These are phyloP conservation scores for Cyclopterus lumpus DNA, from an alignment of 2,797 vertebrate species.

Conservation along the genomic window DNA sequence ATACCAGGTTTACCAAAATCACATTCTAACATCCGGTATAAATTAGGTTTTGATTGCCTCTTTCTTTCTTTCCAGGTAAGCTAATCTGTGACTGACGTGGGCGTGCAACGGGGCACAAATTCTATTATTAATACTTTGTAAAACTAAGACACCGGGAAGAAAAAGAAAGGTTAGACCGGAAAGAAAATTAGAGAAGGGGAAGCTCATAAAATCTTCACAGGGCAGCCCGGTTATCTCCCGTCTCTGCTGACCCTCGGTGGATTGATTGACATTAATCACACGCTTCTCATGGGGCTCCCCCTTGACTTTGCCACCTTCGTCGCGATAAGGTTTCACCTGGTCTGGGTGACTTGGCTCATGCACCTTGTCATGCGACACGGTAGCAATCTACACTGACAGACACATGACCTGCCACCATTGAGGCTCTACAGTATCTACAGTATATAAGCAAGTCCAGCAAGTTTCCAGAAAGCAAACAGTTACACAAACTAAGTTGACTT, in stretches of 20 bases:
- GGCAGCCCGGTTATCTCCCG: constrained; percentile 18
- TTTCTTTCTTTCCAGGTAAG: neutral
- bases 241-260: constrained; percentile 13
- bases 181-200: constrained; percentile 12
- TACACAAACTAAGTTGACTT: neutral
- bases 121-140: constrained; percentile 28
- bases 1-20: neutral
- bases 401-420: constrained; percentile 13
- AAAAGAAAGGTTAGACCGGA: constrained; percentile 7
- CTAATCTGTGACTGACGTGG: neutral
- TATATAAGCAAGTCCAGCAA: neutral
- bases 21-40: neutral
- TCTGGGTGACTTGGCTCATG: constrained; percentile 30
- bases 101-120: neutral
- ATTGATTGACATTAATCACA: constrained; percentile 49
- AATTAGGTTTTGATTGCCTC: neutral
- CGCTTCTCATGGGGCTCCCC: constrained; percentile 23
- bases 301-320: constrained; percentile 37
- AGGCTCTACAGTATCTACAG: neutral
- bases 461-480: neutral
- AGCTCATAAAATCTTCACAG: constrained; percentile 47
- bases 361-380: constrained; percentile 14
- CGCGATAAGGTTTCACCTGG: constrained; percentile 51
- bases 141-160: constrained; percentile 12
- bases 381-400: constrained; percentile 39